Evolutionary conservation across 1,140 invertebrate species (phyloP).

Genomic region (Centruroides vittatus): DNA sequence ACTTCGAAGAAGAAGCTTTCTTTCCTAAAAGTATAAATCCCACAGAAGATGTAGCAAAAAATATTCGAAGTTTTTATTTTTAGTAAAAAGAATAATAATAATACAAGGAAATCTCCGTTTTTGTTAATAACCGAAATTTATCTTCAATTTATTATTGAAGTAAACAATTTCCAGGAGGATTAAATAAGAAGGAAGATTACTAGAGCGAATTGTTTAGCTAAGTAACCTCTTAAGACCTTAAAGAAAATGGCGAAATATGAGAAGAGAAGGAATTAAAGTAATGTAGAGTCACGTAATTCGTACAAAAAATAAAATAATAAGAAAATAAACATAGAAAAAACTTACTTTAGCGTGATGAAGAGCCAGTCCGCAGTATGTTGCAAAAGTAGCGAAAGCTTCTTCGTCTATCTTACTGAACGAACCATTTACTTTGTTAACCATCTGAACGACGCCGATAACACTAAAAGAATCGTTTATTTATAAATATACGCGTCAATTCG

Average conservation of each 20-base stretch:
- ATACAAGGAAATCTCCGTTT: no score
- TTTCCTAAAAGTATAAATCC: no score
- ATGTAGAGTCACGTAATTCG: not conserved
- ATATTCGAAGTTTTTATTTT: no score
- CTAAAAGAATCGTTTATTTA: conserved; percentile 24
- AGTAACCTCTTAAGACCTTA: not conserved
- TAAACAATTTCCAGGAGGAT: no score
- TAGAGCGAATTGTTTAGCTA: no score
- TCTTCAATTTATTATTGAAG: no score
- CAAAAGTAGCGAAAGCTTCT: conserved; percentile 66
- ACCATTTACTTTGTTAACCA: conserved; percentile 63
- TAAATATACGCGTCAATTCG: not conserved
- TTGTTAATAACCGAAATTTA: no score
- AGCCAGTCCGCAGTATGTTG: conserved; percentile 68
- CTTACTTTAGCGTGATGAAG: conserved; percentile 59
- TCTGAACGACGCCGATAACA: conserved; percentile 71
- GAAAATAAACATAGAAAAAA: not conserved
- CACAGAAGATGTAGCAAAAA: no score
- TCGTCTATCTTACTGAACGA: conserved; percentile 59
- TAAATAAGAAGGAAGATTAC: no score
- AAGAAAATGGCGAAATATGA: not conserved
- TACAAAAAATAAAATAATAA: not conserved
- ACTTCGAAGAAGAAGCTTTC: no score
- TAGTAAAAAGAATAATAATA: no score
- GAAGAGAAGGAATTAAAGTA: not conserved